Evolutionary conservation across 2,113 vertebrate genomes (phyloP).

Genomic region (Neomonachus schauinslandi): DNA sequence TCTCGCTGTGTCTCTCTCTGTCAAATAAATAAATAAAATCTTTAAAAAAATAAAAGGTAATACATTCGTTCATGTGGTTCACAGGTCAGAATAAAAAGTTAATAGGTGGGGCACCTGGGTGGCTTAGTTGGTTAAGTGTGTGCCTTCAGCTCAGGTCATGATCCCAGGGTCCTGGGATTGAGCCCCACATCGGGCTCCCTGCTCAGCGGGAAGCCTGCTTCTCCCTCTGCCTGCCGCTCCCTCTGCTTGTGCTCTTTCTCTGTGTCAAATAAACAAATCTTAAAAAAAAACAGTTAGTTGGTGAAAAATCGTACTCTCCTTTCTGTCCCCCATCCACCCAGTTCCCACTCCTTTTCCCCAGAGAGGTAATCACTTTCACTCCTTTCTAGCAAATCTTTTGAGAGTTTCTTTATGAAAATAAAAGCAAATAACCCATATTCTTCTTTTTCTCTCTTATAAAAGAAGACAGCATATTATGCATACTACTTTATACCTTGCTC

Average conservation of each 20-base stretch:
- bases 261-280: too few relatives aligned
- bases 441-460: neutral
- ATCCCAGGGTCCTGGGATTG: too few relatives aligned
- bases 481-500: neutral
- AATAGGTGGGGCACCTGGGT: neutral
- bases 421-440: neutral
- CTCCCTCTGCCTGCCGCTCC: too few relatives aligned
- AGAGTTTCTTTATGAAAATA: constrained; percentile 25
- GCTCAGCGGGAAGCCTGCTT: too few relatives aligned
- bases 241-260: too few relatives aligned
- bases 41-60: neutral
- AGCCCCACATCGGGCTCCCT: too few relatives aligned
- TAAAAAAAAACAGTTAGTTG: neutral
- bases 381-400: constrained; percentile 9
- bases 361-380: neutral
- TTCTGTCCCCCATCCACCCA: neutral
- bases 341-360: neutral
- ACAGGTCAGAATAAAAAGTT: constrained; percentile 13
- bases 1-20: too few relatives aligned
- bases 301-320: neutral
- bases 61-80: neutral
- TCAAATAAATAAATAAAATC: too few relatives aligned
- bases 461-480: neutral
- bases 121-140: too few relatives aligned
- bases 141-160: too few relatives aligned